phyloP scores from a whole-genome alignment of 1,140 invertebrate genomes.

The Samia ricini region DNA sequence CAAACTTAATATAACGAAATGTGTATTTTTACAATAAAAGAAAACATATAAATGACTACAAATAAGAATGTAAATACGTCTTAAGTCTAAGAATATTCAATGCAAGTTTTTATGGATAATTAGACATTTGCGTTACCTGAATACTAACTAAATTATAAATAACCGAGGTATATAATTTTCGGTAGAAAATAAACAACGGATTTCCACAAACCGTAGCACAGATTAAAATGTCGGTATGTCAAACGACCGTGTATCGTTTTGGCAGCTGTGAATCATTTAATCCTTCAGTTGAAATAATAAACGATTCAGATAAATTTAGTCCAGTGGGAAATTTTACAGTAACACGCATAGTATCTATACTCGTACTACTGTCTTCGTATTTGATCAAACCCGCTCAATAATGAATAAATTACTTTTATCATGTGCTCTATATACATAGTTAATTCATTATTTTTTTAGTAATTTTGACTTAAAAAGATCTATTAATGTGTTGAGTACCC shows the following conservation, averaged over 20 bases:
- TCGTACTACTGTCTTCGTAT: background rate
- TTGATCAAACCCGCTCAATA: background rate
- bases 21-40: no score
- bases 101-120: background rate
- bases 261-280: constrained; percentile 17
- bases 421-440: background rate
- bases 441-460: no score
- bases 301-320: constrained; percentile 1
- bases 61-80: no score
- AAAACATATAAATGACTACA: no score
- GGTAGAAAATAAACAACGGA: constrained; percentile 10
- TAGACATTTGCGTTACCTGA: background rate
- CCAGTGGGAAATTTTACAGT: background rate
- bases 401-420: background rate
- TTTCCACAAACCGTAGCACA: constrained; percentile 2
- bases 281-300: constrained; percentile 3
- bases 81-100: no score
- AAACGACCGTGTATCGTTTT: constrained; percentile 12
- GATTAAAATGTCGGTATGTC: constrained; percentile 17
- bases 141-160: no score
- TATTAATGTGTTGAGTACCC: no score
- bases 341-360: background rate
- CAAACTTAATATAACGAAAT: no score
- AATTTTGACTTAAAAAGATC: no score
- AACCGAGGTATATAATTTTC: background rate